Base-by-base conservation (phyloP, 2,113 vertebrate species). In the Pseudois nayaur region DNA sequence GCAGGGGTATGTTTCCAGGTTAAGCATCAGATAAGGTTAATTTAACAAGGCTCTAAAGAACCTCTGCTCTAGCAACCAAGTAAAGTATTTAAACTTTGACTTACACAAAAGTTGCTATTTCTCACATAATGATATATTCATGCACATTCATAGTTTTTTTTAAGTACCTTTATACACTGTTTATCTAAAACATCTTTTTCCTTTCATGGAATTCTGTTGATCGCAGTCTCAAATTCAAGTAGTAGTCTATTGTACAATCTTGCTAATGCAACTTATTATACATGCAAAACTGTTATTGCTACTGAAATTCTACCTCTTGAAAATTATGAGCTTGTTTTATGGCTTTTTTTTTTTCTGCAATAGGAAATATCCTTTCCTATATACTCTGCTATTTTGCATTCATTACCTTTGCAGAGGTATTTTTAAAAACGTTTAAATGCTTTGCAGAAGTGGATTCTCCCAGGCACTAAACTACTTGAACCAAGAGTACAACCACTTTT, bases 231-330 rank as follows among this genome's bases (percentile, higher is more conserved):
- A 98, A 98, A 98, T 97, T 97, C 98, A 98, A 98, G 98, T 98
- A 98, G 97, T 98, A 98, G 31, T 98, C 98, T 98, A 99, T 97
- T 98, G 86, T 98, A 99, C 98, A 98, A 86, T 79, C 97, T 98
- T 98, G 97, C 97, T 98, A 98, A 98, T 83, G 96, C 97, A 99
- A 97, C 98, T 98, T 98, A 99, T 98, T 99, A 99, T 98, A 99
- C 99, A 99, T 99, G 99, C 99, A 99, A 99, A 99, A 99, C 98
- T 98, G 97, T 99, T 99, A 99, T 99, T 99, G 99, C 99, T 99
- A 99, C 99, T 99, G 99, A 99, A 99, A 98, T 98, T 98, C 99
- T 99, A 99, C 99, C 97, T 98, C 98, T 98, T 98, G 16, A 97
- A 97, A 96, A 94, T 85, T 98, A 99, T 99, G 99, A 99, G 98